Evolutionary conservation across 1,140 invertebrate species (phyloP), one percentile per base, ranked within the genome.

Genomic region (Lanistes nyassanus): DNA sequence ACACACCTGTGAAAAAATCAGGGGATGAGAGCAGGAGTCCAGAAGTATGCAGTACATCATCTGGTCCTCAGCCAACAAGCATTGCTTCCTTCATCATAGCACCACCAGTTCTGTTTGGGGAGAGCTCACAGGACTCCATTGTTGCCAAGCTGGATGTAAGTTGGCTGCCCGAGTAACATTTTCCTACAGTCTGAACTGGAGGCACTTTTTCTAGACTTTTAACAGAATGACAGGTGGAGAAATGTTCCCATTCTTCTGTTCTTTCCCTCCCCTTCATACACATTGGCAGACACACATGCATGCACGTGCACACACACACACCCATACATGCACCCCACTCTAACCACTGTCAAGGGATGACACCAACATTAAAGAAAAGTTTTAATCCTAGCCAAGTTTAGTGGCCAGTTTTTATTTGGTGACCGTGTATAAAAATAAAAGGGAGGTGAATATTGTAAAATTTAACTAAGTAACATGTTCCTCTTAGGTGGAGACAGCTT

Each of bases 401-500:
- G n/a, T n/a, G n/a, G n/a, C n/a, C n/a, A n/a, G n/a, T n/a, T n/a
- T n/a, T n/a, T n/a, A n/a, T n/a, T n/a, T n/a, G n/a, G n/a, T n/a
- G n/a, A n/a, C n/a, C n/a, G n/a, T n/a, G n/a, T n/a, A n/a, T n/a
- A n/a, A n/a, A n/a, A 36, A 29, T 64, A 36, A 64, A 16, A 36
- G 29, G 34, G 60, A 64, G n/a, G n/a, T 64, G 29, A 36, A 23
- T n/a, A n/a, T n/a, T n/a, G n/a, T n/a, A n/a, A n/a, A n/a, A 23
- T n/a, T 60, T n/a, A n/a, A 60, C 23, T 16, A 26, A 19, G 56
- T 60, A 31, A 3, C 29, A 0, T 74, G 82, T 77, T 53, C 79
- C 60, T 90, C 91, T 29, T 86, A 95, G 94, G 93, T 95, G 85
- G 94, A 95, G 73, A 92, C 93, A 0, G 94, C 95, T 23, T 92